These are phyloP conservation scores for Belonocnema kinseyi DNA, from an alignment of 1,140 invertebrate species.

Conservation along the genomic window DNA sequence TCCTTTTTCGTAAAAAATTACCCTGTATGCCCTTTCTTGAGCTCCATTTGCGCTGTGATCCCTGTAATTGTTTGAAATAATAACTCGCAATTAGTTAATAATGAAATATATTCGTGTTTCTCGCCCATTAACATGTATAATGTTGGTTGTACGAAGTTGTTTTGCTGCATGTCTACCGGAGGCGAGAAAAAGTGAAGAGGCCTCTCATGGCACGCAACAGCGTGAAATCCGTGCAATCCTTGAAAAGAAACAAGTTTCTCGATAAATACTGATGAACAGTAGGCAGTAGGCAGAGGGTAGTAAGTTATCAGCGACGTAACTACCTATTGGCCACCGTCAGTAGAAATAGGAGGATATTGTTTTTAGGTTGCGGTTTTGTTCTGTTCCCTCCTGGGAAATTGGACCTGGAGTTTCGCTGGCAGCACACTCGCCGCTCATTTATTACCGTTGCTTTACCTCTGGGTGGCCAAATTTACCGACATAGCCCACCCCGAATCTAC, in stretches of 20 bases:
- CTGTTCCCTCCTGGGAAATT: conserved; percentile 70
- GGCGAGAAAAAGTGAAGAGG: conserved; percentile 33
- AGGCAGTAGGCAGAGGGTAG: conserved; percentile 58
- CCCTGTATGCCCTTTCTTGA: too few species aligned
- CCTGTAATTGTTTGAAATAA: conserved; percentile 45
- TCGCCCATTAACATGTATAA: conserved; percentile 9
- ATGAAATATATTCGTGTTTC: conserved; percentile 33
- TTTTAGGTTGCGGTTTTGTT: conserved; percentile 73
- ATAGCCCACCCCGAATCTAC: conserved; percentile 55
- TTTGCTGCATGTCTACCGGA: conserved; percentile 15
- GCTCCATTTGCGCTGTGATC: not conserved
- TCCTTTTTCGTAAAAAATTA: too few species aligned
- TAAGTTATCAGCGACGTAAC: conserved; percentile 58
- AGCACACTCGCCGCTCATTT: conserved; percentile 70
- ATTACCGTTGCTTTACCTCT: conserved; percentile 71
- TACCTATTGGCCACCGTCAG: conserved; percentile 64
- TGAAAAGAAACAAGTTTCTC: conserved; percentile 43
- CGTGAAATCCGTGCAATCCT: not conserved
- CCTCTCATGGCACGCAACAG: conserved; percentile 19
- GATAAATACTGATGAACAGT: conserved; percentile 59
- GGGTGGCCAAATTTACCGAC: conserved; percentile 70
- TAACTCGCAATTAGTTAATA: conserved; percentile 35
- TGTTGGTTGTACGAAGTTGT: not conserved
- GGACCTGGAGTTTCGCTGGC: conserved; percentile 63
- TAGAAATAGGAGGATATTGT: conserved; percentile 68